Evolutionary conservation across 2,113 vertebrate genomes (phyloP).

Genomic region (Pedionomus torquatus): DNA sequence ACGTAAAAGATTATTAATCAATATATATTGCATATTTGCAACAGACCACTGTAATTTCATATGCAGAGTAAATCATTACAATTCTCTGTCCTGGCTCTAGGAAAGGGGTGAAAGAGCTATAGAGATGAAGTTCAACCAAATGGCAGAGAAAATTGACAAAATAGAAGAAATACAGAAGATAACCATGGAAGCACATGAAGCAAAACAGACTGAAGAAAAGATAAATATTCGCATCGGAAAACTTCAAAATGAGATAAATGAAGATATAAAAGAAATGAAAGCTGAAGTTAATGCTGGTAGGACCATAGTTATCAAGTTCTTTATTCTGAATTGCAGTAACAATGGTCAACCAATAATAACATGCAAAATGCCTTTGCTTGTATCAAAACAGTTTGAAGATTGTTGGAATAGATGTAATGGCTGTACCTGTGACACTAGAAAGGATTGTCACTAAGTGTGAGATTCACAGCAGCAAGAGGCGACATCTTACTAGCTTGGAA

Average conservation of each 20-base stretch:
- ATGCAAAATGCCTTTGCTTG: not conserved
- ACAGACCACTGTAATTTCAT: not conserved
- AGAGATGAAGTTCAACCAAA: slow-evolving; percentile 76
- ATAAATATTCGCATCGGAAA: slow-evolving; percentile 73
- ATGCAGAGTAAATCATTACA: not conserved
- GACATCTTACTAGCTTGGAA: not conserved
- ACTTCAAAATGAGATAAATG: slow-evolving; percentile 74
- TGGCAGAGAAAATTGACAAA: slow-evolving; percentile 78
- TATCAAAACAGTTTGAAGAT: not conserved
- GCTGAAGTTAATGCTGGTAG: slow-evolving; percentile 79
- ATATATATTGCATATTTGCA: not conserved
- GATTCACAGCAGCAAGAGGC: not conserved
- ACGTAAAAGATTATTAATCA: not conserved
- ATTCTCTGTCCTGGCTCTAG: slow-evolving; percentile 54
- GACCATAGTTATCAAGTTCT: not conserved
- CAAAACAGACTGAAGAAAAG: slow-evolving; percentile 73
- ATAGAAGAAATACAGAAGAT: slow-evolving; percentile 78
- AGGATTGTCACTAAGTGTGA: not conserved
- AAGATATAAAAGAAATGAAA: slow-evolving; percentile 79
- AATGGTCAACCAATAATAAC: not conserved
- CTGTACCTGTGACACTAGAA: not conserved
- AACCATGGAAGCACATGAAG: slow-evolving; percentile 48
- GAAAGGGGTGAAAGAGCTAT: slow-evolving; percentile 72
- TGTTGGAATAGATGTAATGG: not conserved
- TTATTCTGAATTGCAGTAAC: not conserved